Evolutionary conservation across 2,797 vertebrate genomes (phyloP), one percentile per base, ranked within the genome.

Genomic region (Phoxinus dragarum): DNA sequence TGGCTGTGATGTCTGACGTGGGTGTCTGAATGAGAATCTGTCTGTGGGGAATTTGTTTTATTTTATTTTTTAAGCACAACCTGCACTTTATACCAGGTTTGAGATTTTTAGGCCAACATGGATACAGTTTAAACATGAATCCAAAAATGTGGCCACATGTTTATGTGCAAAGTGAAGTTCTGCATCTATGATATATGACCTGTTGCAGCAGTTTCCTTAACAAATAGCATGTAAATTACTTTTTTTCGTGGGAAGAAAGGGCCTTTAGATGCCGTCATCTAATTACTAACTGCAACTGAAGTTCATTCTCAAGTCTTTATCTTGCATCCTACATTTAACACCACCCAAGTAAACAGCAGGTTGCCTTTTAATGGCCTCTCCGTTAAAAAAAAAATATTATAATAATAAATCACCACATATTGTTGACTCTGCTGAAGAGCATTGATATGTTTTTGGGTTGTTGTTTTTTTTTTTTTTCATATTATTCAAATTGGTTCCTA

Each of bases 251-350:
- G 27, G 66, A 71, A 71, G 49, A 69, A 78, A 68, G 17, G 52
- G 31, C 19, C 19, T 78, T 71, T 78, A 56, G 52, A 84, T 72
- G 66, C 0, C 40, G 8, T 71, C 74, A 84, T 79, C 66, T 71
- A 84, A 84, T 79, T 84, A 12, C 75, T 47, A 71, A 40, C 75
- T 44, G 52, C 21, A 79, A 61, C 66, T 71, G n/a, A 79, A 78
- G 49, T 71, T 84, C 61, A 76, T 34, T 69, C 82, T 34, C 38
- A 21, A 75, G 14, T 19, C 34, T 84, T 42, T 7, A 44, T 69
- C 8, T 17, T 36, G 40, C 64, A 78, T 49, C 4, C 82, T 76
- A 52, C 82, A n/a, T 78, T 79, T 78, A 84, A 79, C 66, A 72
- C 27, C 47, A 42, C 8, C 36, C 19, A 34, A 42, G 74, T 23